Evolutionary conservation across 2,797 vertebrate species (phyloP).

Genomic region (Sebastes steindachneri): DNA sequence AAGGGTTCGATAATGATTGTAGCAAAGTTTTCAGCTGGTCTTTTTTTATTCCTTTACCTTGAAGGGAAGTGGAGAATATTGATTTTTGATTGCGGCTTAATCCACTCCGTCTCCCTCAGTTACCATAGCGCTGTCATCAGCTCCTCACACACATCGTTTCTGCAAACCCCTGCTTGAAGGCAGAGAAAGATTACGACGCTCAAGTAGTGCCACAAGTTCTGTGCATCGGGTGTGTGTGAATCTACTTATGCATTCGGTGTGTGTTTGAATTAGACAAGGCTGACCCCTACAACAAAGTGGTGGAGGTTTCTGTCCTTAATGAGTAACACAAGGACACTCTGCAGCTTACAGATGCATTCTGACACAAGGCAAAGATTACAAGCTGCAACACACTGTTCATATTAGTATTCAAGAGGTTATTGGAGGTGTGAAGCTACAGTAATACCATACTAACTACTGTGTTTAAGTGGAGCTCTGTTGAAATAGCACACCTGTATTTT

Average conservation of each 20-base stretch:
- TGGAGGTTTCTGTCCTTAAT: constrained; percentile 30
- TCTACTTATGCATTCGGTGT: constrained; percentile 39
- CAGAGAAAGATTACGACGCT: constrained; percentile 44
- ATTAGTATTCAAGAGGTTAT: background rate
- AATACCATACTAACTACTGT: background rate
- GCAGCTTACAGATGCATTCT: constrained; percentile 22
- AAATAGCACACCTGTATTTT: background rate
- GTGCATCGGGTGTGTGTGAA: constrained; percentile 35
- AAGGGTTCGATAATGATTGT: background rate
- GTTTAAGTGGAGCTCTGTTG: constrained; percentile 4
- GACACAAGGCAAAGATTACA: constrained; percentile 27
- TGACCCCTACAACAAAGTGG: constrained; percentile 47
- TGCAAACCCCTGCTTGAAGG: constrained; percentile 10
- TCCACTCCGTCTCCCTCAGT: constrained; percentile 27
- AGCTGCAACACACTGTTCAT: background rate
- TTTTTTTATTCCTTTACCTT: background rate
- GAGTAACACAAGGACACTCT: constrained; percentile 24
- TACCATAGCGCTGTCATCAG: constrained; percentile 6
- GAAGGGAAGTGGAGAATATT: constrained; percentile 15
- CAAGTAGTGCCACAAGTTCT: constrained; percentile 14
- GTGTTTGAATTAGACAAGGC: constrained; percentile 44
- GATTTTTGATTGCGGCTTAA: constrained; percentile 30
- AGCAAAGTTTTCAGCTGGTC: background rate
- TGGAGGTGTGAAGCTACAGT: background rate
- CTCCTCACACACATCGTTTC: constrained; percentile 16